phyloP scores from a whole-genome alignment of 2,888 invertebrate species.

The Monoplex corrugatus region DNA sequence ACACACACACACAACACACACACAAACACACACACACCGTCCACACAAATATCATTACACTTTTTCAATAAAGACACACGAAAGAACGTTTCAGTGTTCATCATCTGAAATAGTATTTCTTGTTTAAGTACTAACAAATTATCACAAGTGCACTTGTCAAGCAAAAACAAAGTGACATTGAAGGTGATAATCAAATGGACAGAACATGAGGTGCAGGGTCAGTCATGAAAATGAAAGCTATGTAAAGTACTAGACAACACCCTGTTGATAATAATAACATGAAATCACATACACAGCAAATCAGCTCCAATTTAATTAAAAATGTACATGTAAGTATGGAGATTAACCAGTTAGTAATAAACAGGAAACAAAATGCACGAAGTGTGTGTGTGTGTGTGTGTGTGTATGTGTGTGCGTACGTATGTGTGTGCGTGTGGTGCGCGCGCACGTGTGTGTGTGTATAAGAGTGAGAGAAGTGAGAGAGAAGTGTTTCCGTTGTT shows the following conservation, averaged over 20 bases:
- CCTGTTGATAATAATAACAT: neutral
- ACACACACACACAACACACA: neutral
- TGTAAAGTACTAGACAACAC: neutral
- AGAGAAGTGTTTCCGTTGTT: too few species aligned
- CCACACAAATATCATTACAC: neutral
- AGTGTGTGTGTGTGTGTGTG: too few species aligned
- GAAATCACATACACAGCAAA: neutral
- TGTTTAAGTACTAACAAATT: conserved; percentile 42
- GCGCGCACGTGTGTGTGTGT: too few species aligned
- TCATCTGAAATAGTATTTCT: conserved; percentile 29
- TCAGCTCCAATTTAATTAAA: neutral
- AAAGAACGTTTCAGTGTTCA: neutral
- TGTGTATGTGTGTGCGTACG: too few species aligned
- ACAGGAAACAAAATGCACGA: too few species aligned
- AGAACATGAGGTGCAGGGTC: neutral
- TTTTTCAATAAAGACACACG: neutral
- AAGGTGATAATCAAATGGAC: neutral
- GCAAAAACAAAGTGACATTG: conserved; percentile 40
- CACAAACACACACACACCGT: too few species aligned
- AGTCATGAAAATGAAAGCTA: neutral
- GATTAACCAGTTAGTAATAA: too few species aligned
- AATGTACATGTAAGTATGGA: neutral
- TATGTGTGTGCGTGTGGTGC: too few species aligned
- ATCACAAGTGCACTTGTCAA: conserved; percentile 50
- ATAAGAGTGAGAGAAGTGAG: too few species aligned